Evolutionary conservation across 2,888 invertebrate genomes (phyloP).

Genomic region (Drosophila nr. perissopoda): DNA sequence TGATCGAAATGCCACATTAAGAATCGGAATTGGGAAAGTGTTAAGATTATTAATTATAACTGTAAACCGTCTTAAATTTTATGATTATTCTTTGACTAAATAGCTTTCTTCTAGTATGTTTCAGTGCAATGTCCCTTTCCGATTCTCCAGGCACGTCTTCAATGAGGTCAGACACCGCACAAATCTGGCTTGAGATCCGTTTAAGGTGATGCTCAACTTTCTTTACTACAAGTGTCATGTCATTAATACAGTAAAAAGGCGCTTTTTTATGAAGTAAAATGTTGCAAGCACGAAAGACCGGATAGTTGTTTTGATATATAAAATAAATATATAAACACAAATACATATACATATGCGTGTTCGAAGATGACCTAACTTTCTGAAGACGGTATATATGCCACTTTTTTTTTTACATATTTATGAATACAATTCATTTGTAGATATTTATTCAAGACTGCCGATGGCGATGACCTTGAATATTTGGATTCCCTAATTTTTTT

Average conservation of each 20-base stretch:
- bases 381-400: constrained; percentile 22
- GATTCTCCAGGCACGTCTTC: neutral
- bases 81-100: neutral
- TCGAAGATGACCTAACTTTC: constrained; percentile 30
- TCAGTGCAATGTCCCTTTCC: neutral
- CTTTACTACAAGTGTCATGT: constrained; percentile 8
- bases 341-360: neutral
- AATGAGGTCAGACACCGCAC: neutral
- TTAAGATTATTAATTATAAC: neutral
- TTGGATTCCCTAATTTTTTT: constrained; percentile 51
- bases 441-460: constrained; percentile 41
- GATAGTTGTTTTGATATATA: constrained; percentile 1
- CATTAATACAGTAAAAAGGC: constrained; percentile 18
- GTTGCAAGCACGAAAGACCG: constrained; percentile 3
- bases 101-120: neutral
- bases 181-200: neutral
- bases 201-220: neutral
- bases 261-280: constrained; percentile 17
- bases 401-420: constrained; percentile 34
- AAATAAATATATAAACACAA: neutral
- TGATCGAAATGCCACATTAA: neutral
- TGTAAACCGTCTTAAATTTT: neutral
- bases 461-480: constrained; percentile 38
- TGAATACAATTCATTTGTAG: constrained; percentile 41
- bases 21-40: neutral